Conservation (phyloP, 2,888 invertebrate species). For the Actias luna region DNA sequence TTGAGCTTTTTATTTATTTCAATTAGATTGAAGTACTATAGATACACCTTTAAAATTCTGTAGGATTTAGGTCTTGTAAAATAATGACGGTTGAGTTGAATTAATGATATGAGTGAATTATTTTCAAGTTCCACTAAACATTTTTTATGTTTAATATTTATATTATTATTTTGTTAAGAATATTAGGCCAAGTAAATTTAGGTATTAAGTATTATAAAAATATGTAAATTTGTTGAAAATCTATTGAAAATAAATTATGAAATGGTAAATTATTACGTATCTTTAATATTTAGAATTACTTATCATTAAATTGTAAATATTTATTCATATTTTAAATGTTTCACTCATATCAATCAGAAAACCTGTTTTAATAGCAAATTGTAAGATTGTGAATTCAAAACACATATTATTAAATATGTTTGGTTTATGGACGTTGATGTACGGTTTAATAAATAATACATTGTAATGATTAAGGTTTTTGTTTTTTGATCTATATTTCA, state of each 20-base stretch:
- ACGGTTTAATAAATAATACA: conserved; percentile 78
- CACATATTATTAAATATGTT: conserved; percentile 54
- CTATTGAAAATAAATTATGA: conserved; percentile 46
- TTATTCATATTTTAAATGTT: conserved; percentile 76
- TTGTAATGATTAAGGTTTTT: conserved; percentile 46
- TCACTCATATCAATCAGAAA: conserved; percentile 78
- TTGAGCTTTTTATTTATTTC: conserved; percentile 4
- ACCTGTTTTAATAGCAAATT: conserved; percentile 74
- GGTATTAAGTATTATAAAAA: conserved; percentile 41
- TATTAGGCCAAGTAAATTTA: conserved; percentile 58
- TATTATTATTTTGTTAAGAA: conserved; percentile 28
- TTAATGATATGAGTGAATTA: conserved; percentile 40
- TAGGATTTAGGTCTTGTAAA: conserved; percentile 8
- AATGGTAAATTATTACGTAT: conserved; percentile 52
- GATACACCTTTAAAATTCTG: conserved; percentile 5
- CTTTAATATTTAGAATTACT: conserved; percentile 55
- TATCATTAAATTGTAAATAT: conserved; percentile 70
- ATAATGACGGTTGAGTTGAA: conserved; percentile 7
- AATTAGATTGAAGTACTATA: conserved; percentile 11
- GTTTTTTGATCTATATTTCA: conserved; percentile 24
- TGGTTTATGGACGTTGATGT: conserved; percentile 74
- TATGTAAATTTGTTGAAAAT: conserved; percentile 51
- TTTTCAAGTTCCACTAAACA: conserved; percentile 29
- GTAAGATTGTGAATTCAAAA: conserved; percentile 67
- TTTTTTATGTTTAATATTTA: conserved; percentile 17